Percentiles rank a stretch among this genome's conserved stretches.
These are phyloP conservation scores for Leucozona laternaria DNA, from an alignment of 2,888 invertebrate species.

Conservation along the genomic window DNA sequence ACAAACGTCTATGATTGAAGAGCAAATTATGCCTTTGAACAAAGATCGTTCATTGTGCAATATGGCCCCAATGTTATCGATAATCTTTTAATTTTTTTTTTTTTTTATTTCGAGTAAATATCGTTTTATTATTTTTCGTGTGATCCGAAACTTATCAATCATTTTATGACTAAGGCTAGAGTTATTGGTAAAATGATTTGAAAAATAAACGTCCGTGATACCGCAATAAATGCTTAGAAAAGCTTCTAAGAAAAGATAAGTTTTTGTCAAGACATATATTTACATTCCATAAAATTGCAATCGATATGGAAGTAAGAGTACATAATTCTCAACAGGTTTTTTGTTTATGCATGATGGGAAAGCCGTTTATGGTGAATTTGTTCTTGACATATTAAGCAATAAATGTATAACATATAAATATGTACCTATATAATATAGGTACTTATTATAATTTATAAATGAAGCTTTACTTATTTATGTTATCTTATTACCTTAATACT, in stretches of 20 bases:
- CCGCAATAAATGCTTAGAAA: not conserved
- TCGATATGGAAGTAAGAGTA: not conserved
- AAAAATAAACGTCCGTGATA: constrained; percentile 12
- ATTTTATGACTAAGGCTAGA: constrained; percentile 55
- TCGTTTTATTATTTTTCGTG: constrained; percentile 41
- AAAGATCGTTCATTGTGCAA: constrained; percentile 71
- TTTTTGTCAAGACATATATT: constrained; percentile 12
- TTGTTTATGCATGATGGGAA: not conserved
- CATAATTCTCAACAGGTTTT: constrained; percentile 3
- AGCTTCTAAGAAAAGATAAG: constrained; percentile 44
- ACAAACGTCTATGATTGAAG: constrained; percentile 66
- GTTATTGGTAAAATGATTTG: constrained; percentile 39
- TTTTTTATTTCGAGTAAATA: constrained; percentile 46
- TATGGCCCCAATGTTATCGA: constrained; percentile 53
- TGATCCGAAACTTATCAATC: constrained; percentile 67
- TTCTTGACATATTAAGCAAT: constrained; percentile 2
- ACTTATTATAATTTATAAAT: too few relatives aligned
- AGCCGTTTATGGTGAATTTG: not conserved
- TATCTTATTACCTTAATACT: too few relatives aligned
- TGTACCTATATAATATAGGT: too few relatives aligned
- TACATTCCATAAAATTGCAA: constrained; percentile 29
- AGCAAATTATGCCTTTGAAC: constrained; percentile 53
- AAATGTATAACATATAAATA: not conserved
- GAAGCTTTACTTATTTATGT: too few relatives aligned
- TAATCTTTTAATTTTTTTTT: constrained; percentile 1